Percentiles rank a stretch among this genome's conserved stretches.
These are phyloP conservation scores for Anabas testudineus DNA, from an alignment of 2,797 vertebrate genomes.

Conservation along the genomic window DNA sequence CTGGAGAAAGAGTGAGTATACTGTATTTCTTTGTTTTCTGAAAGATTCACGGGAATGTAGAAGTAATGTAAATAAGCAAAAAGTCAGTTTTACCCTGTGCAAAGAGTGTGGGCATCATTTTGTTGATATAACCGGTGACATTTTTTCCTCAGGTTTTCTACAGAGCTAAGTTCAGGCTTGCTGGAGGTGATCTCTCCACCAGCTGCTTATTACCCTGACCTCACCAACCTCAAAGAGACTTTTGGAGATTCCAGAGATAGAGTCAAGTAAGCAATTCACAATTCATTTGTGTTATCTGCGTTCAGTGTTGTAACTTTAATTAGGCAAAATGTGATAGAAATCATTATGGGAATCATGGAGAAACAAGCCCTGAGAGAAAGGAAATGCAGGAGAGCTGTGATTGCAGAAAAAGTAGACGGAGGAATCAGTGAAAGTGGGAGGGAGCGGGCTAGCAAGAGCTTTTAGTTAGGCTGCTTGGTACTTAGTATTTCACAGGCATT, in stretches of 20 bases:
- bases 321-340: slow-evolving; percentile 23
- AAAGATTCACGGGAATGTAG: not conserved
- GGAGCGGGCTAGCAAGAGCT: slow-evolving; percentile 52
- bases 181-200: slow-evolving; percentile 98
- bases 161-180: slow-evolving; percentile 94
- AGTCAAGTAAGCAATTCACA: slow-evolving; percentile 88
- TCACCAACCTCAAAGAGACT: slow-evolving; percentile 95
- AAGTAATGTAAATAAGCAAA: not conserved
- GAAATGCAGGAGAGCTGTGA: slow-evolving; percentile 45
- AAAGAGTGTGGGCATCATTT: not conserved
- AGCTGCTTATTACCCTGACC: slow-evolving; percentile 93
- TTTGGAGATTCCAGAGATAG: slow-evolving; percentile 98
- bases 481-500: slow-evolving; percentile 81
- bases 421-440: slow-evolving; percentile 64
- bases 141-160: slow-evolving; percentile 88
- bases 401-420: slow-evolving; percentile 56
- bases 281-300: slow-evolving; percentile 3
- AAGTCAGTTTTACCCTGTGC: not conserved
- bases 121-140: not conserved
- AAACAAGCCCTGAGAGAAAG: slow-evolving; percentile 27
- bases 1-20: slow-evolving; percentile 95
- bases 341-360: slow-evolving; percentile 33
- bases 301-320: slow-evolving; percentile 9
- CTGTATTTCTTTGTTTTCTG: not conserved
- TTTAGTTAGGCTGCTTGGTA: slow-evolving; percentile 65